These are phyloP conservation scores for Hypothenemus hampei DNA, from an alignment of 1,140 invertebrate species.

Conservation along the genomic window DNA sequence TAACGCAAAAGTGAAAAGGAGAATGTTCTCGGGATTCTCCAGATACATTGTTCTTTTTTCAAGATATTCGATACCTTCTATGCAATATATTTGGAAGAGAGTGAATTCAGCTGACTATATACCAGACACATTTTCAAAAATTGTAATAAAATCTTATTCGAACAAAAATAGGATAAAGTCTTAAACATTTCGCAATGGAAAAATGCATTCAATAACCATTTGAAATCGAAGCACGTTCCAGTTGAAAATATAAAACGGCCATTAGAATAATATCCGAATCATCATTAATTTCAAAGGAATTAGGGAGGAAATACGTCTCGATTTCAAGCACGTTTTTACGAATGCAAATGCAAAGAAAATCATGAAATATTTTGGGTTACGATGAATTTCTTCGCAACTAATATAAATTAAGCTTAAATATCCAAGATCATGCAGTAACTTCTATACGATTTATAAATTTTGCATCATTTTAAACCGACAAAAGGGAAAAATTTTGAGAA, in stretches of 20 bases:
- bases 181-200: neutral
- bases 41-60: neutral
- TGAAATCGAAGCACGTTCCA: conserved; percentile 8
- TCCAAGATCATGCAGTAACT: no score
- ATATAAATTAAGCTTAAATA: no score
- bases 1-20: neutral
- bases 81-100: no score
- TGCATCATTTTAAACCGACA: no score
- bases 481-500: no score
- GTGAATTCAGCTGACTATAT: no score
- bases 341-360: conserved; percentile 1
- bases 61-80: no score
- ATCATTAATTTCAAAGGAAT: conserved; percentile 4
- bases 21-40: conserved; percentile 6
- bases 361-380: neutral
- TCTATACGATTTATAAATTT: no score
- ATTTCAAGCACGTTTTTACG: conserved; percentile 2
- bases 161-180: neutral
- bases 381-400: neutral
- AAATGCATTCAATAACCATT: conserved; percentile 10
- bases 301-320: conserved; percentile 1
- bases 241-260: conserved; percentile 12
- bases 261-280: conserved; percentile 12
- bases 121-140: no score
- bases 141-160: neutral